These are phyloP conservation scores for Chaitophorus viminalis DNA, from an alignment of 2,888 invertebrate species.

Conservation along the genomic window DNA sequence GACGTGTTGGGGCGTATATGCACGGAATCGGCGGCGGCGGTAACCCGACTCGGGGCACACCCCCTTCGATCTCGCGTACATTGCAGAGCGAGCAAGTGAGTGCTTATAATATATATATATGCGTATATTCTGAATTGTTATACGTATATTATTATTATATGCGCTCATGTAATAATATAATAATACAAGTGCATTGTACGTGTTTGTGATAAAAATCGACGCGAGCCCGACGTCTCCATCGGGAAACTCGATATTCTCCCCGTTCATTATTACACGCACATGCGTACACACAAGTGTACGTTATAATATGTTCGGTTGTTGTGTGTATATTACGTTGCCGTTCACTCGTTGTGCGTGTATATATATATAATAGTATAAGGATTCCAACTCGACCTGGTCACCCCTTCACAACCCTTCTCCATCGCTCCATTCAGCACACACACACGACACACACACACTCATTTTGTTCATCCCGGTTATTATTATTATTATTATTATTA, in stretches of 20 bases:
- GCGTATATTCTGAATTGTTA: background rate
- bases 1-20: background rate
- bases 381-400: background rate
- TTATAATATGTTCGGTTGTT: background rate
- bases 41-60: conserved; percentile 43
- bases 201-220: conserved; percentile 30
- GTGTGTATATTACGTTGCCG: no score
- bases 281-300: background rate
- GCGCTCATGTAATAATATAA: background rate
- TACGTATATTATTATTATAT: background rate
- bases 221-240: background rate
- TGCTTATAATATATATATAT: no score
- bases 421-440: background rate
- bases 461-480: conserved; percentile 29
- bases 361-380: background rate
- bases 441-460: background rate
- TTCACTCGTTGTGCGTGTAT: background rate
- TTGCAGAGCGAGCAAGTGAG: no score
- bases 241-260: conserved; percentile 23
- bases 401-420: conserved; percentile 3
- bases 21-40: background rate
- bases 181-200: background rate
- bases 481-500: conserved; percentile 7
- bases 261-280: background rate
- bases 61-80: conserved; percentile 8